Base-by-base conservation (phyloP, 2,113 vertebrate genomes). In the human region DNA sequence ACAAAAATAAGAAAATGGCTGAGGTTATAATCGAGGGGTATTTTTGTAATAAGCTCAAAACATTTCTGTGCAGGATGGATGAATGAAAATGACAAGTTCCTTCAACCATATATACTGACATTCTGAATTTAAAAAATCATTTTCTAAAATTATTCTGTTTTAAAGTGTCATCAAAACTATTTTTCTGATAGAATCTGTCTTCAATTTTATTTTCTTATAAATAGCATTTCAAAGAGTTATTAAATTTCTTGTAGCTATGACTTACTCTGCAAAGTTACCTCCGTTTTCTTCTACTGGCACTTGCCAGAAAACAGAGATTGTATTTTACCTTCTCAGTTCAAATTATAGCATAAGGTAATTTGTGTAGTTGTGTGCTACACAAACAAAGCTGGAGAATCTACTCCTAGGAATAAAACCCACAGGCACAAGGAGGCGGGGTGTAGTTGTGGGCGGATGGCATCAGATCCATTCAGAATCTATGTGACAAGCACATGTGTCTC, bases 271-370 rank as follows among this genome's bases (percentile, higher is more conserved):
- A 64, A 59, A 86, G 23, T 16, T 12, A 85, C 66, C 93, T 90
- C 38, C n/a, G 80, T 57, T 84, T 97, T 96, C 48, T 64, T 40
- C 30, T 83, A n/a, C 68, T 76, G 66, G 59, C 17, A 83, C 30
- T 95, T 95, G 80, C 95, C 57, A 91, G 83, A 87, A 52, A 95
- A 38, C 32, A 96, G 78, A 88, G 83, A 97, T 78, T 3, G 3
- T 55, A 25, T 73, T 8, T 92, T 66, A 4, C 59, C 38, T 8
- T 91, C 30, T 94, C 40, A 43, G 30, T 97, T 97, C 30, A 81
- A 76, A 93, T 80, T 48, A 73, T 14, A 79, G 1, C 40, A 23
- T 48, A 86, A 66, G 6, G 38, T 68, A 88, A 95, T 93, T 45
- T 94, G 1, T 80, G 82, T 89, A 96, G 72, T 20, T 87, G 72